Base-by-base conservation (phyloP, 2,113 vertebrate genomes). In the Tautogolabrus adspersus region DNA sequence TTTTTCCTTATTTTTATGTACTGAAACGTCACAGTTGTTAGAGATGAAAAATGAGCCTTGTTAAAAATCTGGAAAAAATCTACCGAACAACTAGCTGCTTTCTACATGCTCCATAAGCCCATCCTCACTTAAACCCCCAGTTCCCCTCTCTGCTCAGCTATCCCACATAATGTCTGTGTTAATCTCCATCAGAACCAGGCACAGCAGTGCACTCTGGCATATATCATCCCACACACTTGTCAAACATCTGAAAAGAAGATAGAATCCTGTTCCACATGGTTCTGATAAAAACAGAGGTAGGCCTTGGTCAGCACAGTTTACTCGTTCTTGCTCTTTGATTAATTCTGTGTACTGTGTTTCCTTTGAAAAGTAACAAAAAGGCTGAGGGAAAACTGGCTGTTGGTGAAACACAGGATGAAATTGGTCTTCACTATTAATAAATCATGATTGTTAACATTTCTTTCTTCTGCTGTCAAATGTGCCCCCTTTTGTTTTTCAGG, bases 211-310 rank as follows among this genome's bases (percentile, higher is more conserved):
- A 72, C 82, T 82, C 87, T 85, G 89, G 86, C 75, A 72, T 85
- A 79, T 37, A 67, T 89, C 55, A 52, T 70, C 72, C 67, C 71
- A 79, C 86, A 83, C 73, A 78, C 67, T 88, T 92, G 89, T 89
- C 84, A 89, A 91, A 93, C 87, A 92, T 92, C 83, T 89, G 86
- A 92, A 88, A 87, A 73, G 71, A 81, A 80, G 70, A 89, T 85
- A 86, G 84, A 88, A 75, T 26, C 26, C 83, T 72, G 72, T 78
- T 56, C 81, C 92, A 93, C 87, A 86, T 93, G 93, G 85, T 91
- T 93, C 79, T 81, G 85, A 93, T 93, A 68, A 87, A 83, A 75
- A 23, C 74, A 19, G 77, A 79, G 80, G 79, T 77, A 72, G 82
- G 74, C 66, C 66, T 37, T 82, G 77, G 90, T 80, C 82, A 73